These are phyloP conservation scores for Isurus oxyrinchus DNA, from an alignment of 2,113 vertebrate genomes.

Conservation along the genomic window DNA sequence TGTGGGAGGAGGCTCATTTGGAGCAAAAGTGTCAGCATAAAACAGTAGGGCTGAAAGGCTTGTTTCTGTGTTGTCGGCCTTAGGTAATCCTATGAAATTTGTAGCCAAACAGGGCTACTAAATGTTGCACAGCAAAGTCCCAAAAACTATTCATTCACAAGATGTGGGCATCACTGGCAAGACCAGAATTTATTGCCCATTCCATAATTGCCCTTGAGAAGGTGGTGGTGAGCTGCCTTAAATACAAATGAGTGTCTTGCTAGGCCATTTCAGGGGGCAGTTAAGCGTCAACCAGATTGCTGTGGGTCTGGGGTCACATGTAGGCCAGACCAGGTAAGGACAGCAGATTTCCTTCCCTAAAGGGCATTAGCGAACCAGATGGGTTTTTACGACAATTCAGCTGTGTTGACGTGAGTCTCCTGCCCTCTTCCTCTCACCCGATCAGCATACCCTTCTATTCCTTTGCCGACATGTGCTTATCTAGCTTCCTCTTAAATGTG, in stretches of 20 bases:
- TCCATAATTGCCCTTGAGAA: not conserved
- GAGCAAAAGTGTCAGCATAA: no score
- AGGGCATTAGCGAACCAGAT: not conserved
- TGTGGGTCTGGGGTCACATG: not conserved
- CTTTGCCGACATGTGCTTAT: not conserved
- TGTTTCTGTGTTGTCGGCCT: not conserved
- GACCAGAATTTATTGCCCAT: not conserved
- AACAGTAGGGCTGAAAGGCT: not conserved
- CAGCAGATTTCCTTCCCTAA: not conserved
- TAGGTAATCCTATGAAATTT: not conserved
- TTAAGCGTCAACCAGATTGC: no score
- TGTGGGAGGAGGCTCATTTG: no score
- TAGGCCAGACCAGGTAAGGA: not conserved
- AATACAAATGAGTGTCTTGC: not conserved
- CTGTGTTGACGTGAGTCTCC: not conserved
- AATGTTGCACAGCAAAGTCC: not conserved
- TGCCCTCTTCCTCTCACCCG: not conserved
- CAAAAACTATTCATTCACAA: not conserved
- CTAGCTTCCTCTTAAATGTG: not conserved
- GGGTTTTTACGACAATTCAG: not conserved
- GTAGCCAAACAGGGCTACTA: no score
- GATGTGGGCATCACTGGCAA: not conserved
- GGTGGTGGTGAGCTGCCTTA: not conserved
- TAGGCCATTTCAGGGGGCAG: not conserved
- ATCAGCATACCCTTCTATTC: not conserved